Conservation (phyloP, 2,113 vertebrate species). For the Vulpes lagopus region DNA sequence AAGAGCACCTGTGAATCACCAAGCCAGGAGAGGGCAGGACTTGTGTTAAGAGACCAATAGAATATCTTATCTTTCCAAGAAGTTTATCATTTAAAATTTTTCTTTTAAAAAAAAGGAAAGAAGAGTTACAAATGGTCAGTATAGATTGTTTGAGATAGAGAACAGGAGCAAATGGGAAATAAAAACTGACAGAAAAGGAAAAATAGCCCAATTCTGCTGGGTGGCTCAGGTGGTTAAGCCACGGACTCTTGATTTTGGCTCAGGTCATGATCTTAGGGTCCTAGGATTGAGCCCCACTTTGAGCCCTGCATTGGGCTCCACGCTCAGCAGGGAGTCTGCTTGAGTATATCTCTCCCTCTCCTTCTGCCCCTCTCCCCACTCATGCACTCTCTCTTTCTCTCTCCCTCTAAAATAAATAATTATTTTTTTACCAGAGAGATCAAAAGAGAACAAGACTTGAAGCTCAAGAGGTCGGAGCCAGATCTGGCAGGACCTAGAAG, state of each 20-base stretch:
- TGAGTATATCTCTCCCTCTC: not conserved
- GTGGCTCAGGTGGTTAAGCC: not conserved
- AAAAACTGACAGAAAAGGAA: too few relatives aligned
- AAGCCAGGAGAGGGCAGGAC: not conserved
- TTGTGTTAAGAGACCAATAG: not conserved
- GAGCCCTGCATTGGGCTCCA: not conserved
- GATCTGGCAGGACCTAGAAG: not conserved
- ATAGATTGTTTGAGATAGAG: too few relatives aligned
- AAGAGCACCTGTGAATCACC: not conserved
- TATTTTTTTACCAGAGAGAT: not conserved
- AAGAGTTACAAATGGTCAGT: too few relatives aligned
- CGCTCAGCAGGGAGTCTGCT: not conserved
- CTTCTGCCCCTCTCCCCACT: not conserved
- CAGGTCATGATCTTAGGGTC: not conserved
- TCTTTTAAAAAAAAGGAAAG: too few relatives aligned
- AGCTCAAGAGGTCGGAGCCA: not conserved
- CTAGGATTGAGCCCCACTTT: not conserved
- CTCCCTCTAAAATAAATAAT: not conserved
- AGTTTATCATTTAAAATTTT: too few relatives aligned
- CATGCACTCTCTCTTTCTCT: not conserved
- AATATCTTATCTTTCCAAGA: too few relatives aligned
- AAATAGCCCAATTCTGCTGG: too few relatives aligned
- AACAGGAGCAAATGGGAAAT: too few relatives aligned
- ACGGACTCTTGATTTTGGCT: not conserved
- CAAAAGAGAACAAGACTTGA: not conserved